Evolutionary conservation across 2,113 vertebrate genomes (phyloP).

Genomic region (Ptilonorhynchus violaceus): DNA sequence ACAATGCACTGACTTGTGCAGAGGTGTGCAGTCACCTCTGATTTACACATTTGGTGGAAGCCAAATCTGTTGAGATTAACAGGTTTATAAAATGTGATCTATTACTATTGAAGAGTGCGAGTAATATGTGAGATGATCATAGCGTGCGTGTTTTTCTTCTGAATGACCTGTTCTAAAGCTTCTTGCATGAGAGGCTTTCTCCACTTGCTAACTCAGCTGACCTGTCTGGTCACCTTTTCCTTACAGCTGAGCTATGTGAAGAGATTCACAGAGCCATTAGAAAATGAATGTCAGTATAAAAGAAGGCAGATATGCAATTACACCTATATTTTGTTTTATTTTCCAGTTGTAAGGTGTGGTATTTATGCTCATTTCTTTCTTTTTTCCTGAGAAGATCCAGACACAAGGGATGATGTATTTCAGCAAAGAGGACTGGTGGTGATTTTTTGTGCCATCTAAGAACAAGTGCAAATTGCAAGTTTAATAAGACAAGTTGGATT

Average conservation of each 20-base stretch:
- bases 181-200: background rate
- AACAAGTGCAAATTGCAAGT: background rate
- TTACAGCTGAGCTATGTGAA: background rate
- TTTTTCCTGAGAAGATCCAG: background rate
- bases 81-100: background rate
- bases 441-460: background rate
- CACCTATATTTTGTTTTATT: background rate
- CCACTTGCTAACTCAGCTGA: background rate
- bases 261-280: background rate
- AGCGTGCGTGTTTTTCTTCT: background rate
- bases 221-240: background rate
- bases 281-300: background rate
- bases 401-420: background rate
- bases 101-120: background rate
- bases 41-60: background rate
- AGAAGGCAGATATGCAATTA: background rate
- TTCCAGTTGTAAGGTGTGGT: background rate
- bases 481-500: background rate
- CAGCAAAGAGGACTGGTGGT: background rate
- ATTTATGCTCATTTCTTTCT: background rate
- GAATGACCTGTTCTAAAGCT: background rate
- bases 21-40: background rate
- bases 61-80: background rate
- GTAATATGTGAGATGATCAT: background rate
- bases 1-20: background rate